Percentiles rank a stretch among this genome's conserved stretches.
phyloP scores from a whole-genome alignment of 2,113 vertebrate genomes.

The Actenoides hombroni region DNA sequence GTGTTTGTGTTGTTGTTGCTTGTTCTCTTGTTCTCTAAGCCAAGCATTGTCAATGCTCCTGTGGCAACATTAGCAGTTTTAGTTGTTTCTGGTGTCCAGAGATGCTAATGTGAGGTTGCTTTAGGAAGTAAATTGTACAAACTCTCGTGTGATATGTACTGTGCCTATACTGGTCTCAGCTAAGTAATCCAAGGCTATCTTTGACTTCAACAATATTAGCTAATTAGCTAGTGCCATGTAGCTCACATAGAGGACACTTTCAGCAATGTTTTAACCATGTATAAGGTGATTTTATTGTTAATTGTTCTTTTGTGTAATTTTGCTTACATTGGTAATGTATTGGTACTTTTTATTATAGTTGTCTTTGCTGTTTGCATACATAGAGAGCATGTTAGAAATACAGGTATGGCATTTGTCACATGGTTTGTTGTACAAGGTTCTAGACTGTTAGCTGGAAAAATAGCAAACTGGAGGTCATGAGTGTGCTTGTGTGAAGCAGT shows the following conservation, averaged over 20 bases:
- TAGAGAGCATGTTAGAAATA: neutral
- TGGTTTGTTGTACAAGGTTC: neutral
- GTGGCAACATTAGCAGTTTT: neutral
- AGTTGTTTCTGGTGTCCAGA: neutral
- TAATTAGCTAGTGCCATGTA: neutral
- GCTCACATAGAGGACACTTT: neutral
- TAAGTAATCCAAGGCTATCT: neutral
- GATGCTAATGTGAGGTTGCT: neutral
- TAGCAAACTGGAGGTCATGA: neutral
- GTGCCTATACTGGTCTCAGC: fast-evolving
- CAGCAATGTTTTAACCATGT: neutral
- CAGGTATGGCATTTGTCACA: neutral
- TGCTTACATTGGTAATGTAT: neutral
- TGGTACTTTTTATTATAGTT: neutral
- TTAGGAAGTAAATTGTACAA: neutral
- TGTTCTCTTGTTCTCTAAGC: neutral
- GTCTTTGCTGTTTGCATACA: neutral
- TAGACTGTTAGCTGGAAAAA: neutral
- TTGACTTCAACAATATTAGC: neutral
- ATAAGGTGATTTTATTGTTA: neutral
- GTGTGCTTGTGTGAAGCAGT: neutral
- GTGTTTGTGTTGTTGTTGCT: neutral
- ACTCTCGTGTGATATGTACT: neutral
- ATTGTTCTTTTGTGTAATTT: neutral
- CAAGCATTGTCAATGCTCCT: neutral